Evolutionary conservation across 2,888 invertebrate species (phyloP).

Genomic region (Aromia moschata): DNA sequence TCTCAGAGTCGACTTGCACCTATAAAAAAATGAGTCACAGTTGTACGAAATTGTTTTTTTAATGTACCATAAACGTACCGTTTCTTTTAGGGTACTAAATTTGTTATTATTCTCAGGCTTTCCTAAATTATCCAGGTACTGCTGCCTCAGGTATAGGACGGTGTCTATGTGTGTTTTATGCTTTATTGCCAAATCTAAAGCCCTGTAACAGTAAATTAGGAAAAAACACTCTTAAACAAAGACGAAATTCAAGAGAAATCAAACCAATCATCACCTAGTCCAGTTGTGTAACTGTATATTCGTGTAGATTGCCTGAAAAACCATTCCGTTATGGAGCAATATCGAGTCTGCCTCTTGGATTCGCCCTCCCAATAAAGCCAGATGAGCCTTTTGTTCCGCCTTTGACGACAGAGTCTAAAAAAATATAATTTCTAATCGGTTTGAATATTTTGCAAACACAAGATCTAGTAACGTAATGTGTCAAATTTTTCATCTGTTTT

Average conservation of each 20-base stretch:
- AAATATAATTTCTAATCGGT: slow-evolving; percentile 4
- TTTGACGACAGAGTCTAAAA: slow-evolving; percentile 65
- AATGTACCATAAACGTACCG: too few species aligned
- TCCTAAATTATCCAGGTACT: slow-evolving; percentile 69
- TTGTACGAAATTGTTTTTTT: too few species aligned
- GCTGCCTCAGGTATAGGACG: slow-evolving; percentile 73
- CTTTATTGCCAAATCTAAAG: slow-evolving; percentile 77
- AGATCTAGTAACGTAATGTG: not conserved
- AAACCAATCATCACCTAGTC: slow-evolving; percentile 67
- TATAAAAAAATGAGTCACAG: slow-evolving; percentile 53
- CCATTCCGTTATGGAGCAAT: slow-evolving; percentile 73
- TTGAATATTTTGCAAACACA: not conserved
- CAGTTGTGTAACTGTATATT: slow-evolving; percentile 78
- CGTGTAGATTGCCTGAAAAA: slow-evolving; percentile 76
- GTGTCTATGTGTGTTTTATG: slow-evolving; percentile 78
- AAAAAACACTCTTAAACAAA: not conserved
- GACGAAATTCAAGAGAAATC: not conserved
- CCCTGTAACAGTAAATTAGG: slow-evolving; percentile 63
- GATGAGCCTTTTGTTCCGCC: slow-evolving; percentile 72
- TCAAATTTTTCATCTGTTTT: not conserved
- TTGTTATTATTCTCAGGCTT: slow-evolving; percentile 69
- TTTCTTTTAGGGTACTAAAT: slow-evolving; percentile 63
- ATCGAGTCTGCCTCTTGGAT: slow-evolving; percentile 76
- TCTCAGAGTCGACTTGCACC: slow-evolving; percentile 64
- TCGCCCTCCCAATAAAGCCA: slow-evolving; percentile 74